A percentile compares a stretch with the other conserved stretches of the same genome.
phyloP scores from a whole-genome alignment of 2,113 vertebrate species.

The Xenopus laevis region DNA sequence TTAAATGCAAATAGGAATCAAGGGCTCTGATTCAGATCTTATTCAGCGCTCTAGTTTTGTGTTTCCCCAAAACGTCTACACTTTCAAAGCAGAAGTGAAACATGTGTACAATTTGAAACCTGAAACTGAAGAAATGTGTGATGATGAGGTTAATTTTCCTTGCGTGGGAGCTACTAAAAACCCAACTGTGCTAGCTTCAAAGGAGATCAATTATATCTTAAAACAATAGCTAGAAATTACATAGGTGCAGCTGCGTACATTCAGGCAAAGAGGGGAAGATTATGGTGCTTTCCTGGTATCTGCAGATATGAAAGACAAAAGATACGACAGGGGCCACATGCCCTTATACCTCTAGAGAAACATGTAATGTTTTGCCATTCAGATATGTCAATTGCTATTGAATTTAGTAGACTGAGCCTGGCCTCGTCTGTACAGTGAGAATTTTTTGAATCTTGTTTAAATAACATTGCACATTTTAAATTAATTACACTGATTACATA shows the following conservation, averaged over 20 bases:
- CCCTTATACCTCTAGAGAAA: not conserved
- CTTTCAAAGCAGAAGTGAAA: conserved; percentile 73
- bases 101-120: conserved; percentile 63
- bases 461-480: too few species aligned
- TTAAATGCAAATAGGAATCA: conserved; percentile 29
- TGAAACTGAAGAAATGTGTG: conserved; percentile 58
- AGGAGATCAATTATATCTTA: conserved; percentile 41
- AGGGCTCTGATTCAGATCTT: conserved; percentile 25
- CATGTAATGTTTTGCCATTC: not conserved
- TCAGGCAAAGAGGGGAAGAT: conserved; percentile 1
- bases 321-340: not conserved
- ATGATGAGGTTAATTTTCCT: conserved; percentile 49
- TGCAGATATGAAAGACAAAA: conserved; percentile 2
- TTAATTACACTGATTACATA: too few species aligned
- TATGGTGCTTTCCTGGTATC: conserved; percentile 16
- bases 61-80: conserved; percentile 50
- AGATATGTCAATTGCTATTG: not conserved
- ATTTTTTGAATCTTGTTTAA: too few species aligned
- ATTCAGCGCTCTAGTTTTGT: conserved; percentile 48
- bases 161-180: conserved; percentile 53
- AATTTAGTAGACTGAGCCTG: too few species aligned
- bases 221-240: conserved; percentile 39
- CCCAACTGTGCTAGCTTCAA: conserved; percentile 56
- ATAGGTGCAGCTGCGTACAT: conserved; percentile 12
- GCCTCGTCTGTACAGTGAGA: too few species aligned